Evolutionary conservation across 2,113 vertebrate species (phyloP), one percentile per base, ranked within the genome.

Genomic region (Perca flavescens): DNA sequence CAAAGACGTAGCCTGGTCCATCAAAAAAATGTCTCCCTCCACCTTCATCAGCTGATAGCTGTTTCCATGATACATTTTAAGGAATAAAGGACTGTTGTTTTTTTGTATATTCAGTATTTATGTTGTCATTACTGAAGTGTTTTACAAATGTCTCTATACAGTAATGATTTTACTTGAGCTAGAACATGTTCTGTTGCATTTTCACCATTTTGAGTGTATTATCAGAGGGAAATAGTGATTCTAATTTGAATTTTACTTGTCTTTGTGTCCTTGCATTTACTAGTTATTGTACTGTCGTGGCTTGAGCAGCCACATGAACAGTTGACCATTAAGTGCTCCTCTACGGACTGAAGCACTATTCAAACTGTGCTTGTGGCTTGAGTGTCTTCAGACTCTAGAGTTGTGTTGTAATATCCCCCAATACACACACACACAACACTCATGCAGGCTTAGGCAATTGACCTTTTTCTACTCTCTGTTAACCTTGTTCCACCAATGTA

Each of bases 311-410:
- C 40, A 43, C 40, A 43, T 43, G 40, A 10, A 40, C 2, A 40
- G 28, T 28, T 28, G 28, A 69, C 74, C 53, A 77, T 84, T 62
- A 87, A 88, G 82, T 65, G 74, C 88, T 86, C 80, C 83, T 82
- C 65, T 22, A 86, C 63, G 68, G 60, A 53, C 84, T 85, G 68
- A 81, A 89, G 88, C 84, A 64, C 79, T 83, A 63, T 79, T 85
- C 72, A 75, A 68, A 81, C 79, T 84, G 62, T 88, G 79, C 85
- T 91, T 76, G 74, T 87, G 79, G 31, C 61, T 84, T 25, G 75
- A 89, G 77, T 78, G 88, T 87, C 84, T 87, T 83, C 82, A 62
- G 56, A 80, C 73, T 79, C 63, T 80, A 74, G 40, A 86, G 65
- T 69, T 78, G 50, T 67, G 53, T 79, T 85, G 47, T 74, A 67